Percentiles rank a stretch among this genome's conserved stretches.
phyloP scores from a whole-genome alignment of 1,140 invertebrate genomes.

The Scaptomyza pallida region DNA sequence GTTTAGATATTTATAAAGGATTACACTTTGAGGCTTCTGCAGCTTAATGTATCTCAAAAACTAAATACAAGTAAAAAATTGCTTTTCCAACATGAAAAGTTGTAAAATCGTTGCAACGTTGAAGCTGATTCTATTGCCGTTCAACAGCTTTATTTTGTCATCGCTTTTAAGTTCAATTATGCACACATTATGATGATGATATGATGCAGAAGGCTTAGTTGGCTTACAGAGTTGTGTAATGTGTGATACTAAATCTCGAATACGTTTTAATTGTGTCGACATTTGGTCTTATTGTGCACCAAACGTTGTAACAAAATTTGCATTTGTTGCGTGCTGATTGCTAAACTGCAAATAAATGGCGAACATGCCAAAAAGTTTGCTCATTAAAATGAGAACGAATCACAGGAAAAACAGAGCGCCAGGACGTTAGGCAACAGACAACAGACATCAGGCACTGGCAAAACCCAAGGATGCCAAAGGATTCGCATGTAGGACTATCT shows the following conservation, averaged over 20 bases:
- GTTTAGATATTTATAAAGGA: too few relatives aligned
- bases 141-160: background rate
- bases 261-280: constrained; percentile 41
- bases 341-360: constrained; percentile 69
- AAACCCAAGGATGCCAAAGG: constrained; percentile 15
- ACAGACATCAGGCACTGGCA: background rate
- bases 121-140: background rate
- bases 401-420: constrained; percentile 12
- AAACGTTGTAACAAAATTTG: constrained; percentile 48
- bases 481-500: constrained; percentile 20
- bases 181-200: background rate
- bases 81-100: too few relatives aligned
- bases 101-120: background rate
- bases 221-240: background rate
- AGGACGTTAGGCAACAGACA: background rate
- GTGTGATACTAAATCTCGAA: constrained; percentile 5
- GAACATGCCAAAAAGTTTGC: constrained; percentile 60
- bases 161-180: background rate
- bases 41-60: too few relatives aligned
- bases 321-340: constrained; percentile 48
- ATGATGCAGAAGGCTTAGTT: background rate
- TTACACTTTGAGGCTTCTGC: too few relatives aligned
- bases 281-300: constrained; percentile 4
- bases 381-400: constrained; percentile 71
- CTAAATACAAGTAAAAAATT: too few relatives aligned